These are phyloP conservation scores for Clivina fossor DNA, from an alignment of 2,888 invertebrate genomes.

Conservation along the genomic window DNA sequence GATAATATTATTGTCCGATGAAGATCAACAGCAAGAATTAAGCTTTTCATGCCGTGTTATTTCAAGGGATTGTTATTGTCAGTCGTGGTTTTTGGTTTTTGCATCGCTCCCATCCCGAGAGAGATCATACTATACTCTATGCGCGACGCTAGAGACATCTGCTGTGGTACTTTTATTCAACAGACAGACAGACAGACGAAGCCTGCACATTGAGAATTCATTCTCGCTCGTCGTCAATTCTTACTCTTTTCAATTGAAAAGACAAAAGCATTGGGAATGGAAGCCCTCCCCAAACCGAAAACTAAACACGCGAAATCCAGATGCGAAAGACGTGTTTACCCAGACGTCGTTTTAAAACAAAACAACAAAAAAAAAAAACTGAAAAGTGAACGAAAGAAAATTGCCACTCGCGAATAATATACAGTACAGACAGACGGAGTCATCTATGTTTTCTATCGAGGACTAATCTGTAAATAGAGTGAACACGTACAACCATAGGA, in stretches of 20 bases:
- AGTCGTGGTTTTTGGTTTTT: not conserved
- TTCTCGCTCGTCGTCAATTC: conserved; percentile 42
- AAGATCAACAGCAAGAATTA: conserved; percentile 34
- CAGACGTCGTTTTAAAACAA: conserved; percentile 32
- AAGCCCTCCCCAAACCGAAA: conserved; percentile 31
- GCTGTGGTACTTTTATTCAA: conserved; percentile 30
- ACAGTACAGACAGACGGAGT: conserved; percentile 8
- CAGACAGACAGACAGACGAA: too few species aligned
- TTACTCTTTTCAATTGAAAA: conserved; percentile 48
- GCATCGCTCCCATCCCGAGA: conserved; percentile 2
- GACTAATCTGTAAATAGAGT: conserved; percentile 29
- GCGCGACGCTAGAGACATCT: conserved; percentile 10
- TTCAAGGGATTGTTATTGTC: conserved; percentile 33
- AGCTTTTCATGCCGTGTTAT: conserved; percentile 34
- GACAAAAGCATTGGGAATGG: conserved; percentile 44
- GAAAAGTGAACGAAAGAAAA: conserved; percentile 15
- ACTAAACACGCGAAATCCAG: conserved; percentile 34
- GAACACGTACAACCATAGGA: too few species aligned
- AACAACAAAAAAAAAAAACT: not conserved
- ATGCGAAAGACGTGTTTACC: conserved; percentile 32
- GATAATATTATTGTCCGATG: conserved; percentile 28
- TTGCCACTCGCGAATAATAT: conserved; percentile 29
- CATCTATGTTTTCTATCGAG: conserved; percentile 14
- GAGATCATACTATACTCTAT: conserved; percentile 11
- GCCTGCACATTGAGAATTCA: conserved; percentile 52